phyloP scores from a whole-genome alignment of 1,140 invertebrate genomes.

The Heliconius eleuchia region DNA sequence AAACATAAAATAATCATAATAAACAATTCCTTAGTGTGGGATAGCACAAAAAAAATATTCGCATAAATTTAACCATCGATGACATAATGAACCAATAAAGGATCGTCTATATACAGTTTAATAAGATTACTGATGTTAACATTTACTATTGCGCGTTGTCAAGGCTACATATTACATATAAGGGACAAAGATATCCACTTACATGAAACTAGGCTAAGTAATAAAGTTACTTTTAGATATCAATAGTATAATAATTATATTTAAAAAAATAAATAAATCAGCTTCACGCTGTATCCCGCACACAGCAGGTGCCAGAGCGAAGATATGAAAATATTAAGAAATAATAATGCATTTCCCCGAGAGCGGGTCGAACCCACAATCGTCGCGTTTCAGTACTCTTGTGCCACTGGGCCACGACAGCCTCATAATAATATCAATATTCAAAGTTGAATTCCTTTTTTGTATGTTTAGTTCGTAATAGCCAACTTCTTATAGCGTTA shows the following conservation, averaged over 20 bases:
- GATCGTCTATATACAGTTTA: background rate
- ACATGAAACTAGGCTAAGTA: constrained; percentile 6
- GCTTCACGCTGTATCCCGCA: no score
- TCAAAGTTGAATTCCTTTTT: background rate
- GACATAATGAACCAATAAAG: constrained; percentile 6
- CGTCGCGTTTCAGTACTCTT: no score
- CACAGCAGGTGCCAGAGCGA: no score
- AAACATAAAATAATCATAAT: no score
- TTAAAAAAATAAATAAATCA: background rate
- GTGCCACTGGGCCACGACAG: no score
- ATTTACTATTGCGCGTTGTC: background rate
- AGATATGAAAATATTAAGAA: no score
- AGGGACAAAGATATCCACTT: background rate
- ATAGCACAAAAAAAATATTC: no score
- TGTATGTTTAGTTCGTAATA: background rate
- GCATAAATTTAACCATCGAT: background rate
- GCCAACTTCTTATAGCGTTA: background rate
- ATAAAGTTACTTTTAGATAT: background rate
- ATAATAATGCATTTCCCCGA: no score
- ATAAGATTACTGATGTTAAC: constrained; percentile 5
- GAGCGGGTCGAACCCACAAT: no score
- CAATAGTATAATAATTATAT: background rate
- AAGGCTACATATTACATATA: background rate
- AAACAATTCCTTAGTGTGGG: no score
- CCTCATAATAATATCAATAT: background rate